A percentile compares a stretch with the other conserved stretches of the same genome.
phyloP scores from a whole-genome alignment of 2,113 vertebrate species.

The Hyperopisus bebe region DNA sequence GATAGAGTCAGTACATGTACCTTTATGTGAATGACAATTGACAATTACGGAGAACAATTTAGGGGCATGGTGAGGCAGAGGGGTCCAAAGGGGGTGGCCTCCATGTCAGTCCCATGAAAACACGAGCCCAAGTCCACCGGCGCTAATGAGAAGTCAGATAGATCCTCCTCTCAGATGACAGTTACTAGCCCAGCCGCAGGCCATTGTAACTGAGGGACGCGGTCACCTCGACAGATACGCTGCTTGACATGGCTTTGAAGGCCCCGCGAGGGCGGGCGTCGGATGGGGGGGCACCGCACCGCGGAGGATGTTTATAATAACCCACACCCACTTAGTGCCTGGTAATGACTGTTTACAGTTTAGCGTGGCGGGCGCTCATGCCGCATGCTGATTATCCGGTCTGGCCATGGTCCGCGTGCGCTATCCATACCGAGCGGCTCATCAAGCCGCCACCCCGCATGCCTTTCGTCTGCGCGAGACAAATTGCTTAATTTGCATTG shows the following conservation, averaged over 20 bases:
- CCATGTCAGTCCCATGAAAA: neutral
- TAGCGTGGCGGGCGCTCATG: neutral
- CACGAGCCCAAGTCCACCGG: neutral
- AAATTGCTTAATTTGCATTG: constrained; percentile 17
- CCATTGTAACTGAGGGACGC: neutral
- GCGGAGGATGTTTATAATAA: constrained; percentile 4
- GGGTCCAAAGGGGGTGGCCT: neutral
- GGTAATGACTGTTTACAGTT: constrained; percentile 17
- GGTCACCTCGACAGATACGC: neutral
- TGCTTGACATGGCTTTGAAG: neutral
- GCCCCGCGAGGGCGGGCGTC: neutral
- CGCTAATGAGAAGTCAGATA: neutral
- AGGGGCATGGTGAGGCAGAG: neutral
- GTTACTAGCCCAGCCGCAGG: neutral
- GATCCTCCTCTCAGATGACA: neutral
- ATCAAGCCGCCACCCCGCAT: neutral
- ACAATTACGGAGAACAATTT: neutral
- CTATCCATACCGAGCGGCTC: constrained; percentile 5
- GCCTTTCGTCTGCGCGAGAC: neutral
- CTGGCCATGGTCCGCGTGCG: neutral
- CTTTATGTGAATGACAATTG: neutral
- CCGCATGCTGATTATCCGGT: neutral
- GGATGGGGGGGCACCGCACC: no score
- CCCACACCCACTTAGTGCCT: neutral
- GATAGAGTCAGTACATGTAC: neutral